Conservation (phyloP, 2,113 vertebrate genomes). For the Equus przewalskii region DNA sequence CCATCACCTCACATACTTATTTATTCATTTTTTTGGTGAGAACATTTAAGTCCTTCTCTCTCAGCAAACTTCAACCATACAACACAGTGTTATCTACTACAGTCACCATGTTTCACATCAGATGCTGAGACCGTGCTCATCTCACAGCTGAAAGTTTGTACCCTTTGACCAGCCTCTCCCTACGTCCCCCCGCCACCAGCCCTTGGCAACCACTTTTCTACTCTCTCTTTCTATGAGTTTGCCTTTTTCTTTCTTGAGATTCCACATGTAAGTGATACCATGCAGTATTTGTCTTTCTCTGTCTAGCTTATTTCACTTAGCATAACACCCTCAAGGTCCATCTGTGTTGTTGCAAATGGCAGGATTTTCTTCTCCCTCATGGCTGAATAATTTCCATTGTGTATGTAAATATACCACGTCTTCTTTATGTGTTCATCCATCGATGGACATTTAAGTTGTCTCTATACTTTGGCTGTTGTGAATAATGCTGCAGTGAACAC, state of each 20-base stretch:
- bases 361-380: background rate
- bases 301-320: background rate
- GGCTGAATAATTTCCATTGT: background rate
- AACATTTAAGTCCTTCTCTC: background rate
- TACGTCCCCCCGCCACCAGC: background rate
- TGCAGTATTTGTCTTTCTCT: background rate
- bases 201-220: background rate
- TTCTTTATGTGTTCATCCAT: background rate
- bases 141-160: background rate
- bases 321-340: background rate
- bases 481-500: background rate
- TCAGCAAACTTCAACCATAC: background rate
- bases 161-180: background rate
- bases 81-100: background rate
- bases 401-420: background rate
- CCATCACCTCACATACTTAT: background rate
- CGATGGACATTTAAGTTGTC: background rate
- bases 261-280: background rate
- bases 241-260: background rate
- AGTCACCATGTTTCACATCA: background rate
- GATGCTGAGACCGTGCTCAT: background rate
- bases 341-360: background rate
- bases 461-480: background rate
- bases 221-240: background rate
- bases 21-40: background rate